These are phyloP conservation scores for Drosophila biarmipes DNA, from an alignment of 1,140 invertebrate genomes.

Conservation along the genomic window DNA sequence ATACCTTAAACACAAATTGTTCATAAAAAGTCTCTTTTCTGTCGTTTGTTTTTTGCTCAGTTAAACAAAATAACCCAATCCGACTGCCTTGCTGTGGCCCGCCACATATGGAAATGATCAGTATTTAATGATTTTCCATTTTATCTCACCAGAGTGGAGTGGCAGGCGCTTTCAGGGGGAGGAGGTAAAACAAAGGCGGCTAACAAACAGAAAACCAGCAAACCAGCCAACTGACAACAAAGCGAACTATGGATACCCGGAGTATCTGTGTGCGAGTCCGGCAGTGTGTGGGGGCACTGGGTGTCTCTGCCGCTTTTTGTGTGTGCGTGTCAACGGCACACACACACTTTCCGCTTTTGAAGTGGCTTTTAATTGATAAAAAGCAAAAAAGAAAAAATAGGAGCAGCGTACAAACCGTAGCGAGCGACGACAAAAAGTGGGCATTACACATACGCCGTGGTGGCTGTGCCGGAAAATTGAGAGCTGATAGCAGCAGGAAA, in stretches of 20 bases:
- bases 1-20: too few relatives aligned
- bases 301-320: slow-evolving; percentile 54
- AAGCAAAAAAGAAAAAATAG: slow-evolving; percentile 35
- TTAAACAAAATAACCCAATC: background rate
- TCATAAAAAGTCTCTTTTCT: too few relatives aligned
- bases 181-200: slow-evolving; percentile 77
- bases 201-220: slow-evolving; percentile 69
- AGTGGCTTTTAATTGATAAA: slow-evolving; percentile 84
- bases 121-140: slow-evolving; percentile 38
- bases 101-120: slow-evolving; percentile 7
- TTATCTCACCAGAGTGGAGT: slow-evolving; percentile 19
- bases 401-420: slow-evolving; percentile 52
- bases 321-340: slow-evolving; percentile 70
- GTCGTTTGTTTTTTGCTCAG: background rate
- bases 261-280: slow-evolving; percentile 31
- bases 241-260: slow-evolving; percentile 47
- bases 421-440: slow-evolving; percentile 39
- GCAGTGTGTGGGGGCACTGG: slow-evolving; percentile 34
- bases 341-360: slow-evolving; percentile 82
- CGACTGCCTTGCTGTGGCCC: background rate
- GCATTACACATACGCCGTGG: slow-evolving; percentile 78
- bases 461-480: slow-evolving; percentile 69
- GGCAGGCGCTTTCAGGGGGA: background rate
- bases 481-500: slow-evolving; percentile 67
- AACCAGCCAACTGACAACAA: slow-evolving; percentile 73